A percentile compares a stretch with the other conserved stretches of the same genome.
These are phyloP conservation scores for Holothuria glaberrima DNA, from an alignment of 35 echinoderm and acorn worm genomes.

Conservation along the genomic window DNA sequence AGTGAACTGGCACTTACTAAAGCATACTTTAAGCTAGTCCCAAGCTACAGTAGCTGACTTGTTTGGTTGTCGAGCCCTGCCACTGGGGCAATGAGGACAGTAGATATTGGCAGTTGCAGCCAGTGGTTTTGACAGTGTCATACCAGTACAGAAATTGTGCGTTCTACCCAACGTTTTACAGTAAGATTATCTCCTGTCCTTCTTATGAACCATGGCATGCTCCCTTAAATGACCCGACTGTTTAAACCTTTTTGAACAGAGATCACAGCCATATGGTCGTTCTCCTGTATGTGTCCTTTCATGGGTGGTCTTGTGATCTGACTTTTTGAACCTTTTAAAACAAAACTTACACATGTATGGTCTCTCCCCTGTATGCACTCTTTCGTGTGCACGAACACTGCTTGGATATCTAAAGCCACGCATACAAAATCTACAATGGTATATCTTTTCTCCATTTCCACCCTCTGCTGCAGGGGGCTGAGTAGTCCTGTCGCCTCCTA, in stretches of 20 bases:
- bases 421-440: conserved; percentile 3
- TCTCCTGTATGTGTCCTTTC: conserved; percentile 19
- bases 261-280: neutral
- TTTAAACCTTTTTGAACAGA: conserved; percentile 18
- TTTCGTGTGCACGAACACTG: neutral
- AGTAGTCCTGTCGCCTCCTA: too few relatives aligned
- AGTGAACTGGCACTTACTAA: too few relatives aligned
- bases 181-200: too few relatives aligned
- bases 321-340: neutral
- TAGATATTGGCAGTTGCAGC: too few relatives aligned
- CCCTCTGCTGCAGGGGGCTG: too few relatives aligned
- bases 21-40: too few relatives aligned
- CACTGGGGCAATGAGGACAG: too few relatives aligned
- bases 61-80: too few relatives aligned
- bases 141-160: too few relatives aligned
- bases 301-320: conserved; percentile 3
- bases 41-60: too few relatives aligned
- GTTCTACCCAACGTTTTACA: too few relatives aligned
- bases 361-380: conserved; percentile 22
- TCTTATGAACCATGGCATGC: neutral
- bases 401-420: neutral
- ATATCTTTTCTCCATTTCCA: conserved; percentile 15
- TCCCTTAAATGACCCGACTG: conserved; percentile 4
- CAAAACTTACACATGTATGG: conserved; percentile 10
- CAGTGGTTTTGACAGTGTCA: too few relatives aligned